Conservation (phyloP, 2,888 invertebrate species). For the Melieria picta region DNA sequence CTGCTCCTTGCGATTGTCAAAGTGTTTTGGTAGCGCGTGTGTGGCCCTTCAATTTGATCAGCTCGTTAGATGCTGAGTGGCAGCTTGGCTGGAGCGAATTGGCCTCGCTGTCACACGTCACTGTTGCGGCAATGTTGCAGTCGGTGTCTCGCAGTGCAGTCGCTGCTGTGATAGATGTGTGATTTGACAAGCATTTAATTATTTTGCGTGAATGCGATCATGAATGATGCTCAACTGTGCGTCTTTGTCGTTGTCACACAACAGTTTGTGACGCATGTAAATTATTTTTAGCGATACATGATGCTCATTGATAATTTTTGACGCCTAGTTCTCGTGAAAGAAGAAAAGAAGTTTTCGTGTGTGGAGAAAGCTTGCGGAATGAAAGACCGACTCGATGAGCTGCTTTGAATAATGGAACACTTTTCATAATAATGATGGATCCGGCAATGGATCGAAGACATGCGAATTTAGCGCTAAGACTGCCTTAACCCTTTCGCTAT, state of each 20-base stretch:
- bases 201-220: constrained; percentile 38
- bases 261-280: no score
- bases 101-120: neutral
- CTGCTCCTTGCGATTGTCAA: neutral
- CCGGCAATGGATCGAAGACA: no score
- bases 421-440: no score
- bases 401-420: no score
- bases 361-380: no score
- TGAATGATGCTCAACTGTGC: constrained; percentile 25
- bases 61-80: constrained; percentile 33
- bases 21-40: constrained; percentile 5
- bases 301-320: no score
- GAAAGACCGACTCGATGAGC: no score
- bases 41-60: constrained; percentile 29
- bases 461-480: no score
- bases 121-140: neutral
- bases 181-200: constrained; percentile 51
- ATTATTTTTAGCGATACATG: no score
- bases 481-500: no score
- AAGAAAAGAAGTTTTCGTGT: no score
- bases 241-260: constrained; percentile 8
- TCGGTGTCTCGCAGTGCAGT: constrained; percentile 1
- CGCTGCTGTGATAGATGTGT: constrained; percentile 44
- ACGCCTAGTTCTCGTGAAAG: no score
- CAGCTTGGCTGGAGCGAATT: constrained; percentile 19